Evolutionary conservation across 2,888 invertebrate species (phyloP), one percentile per base, ranked within the genome.

Genomic region (Chrysina gloriosa): DNA sequence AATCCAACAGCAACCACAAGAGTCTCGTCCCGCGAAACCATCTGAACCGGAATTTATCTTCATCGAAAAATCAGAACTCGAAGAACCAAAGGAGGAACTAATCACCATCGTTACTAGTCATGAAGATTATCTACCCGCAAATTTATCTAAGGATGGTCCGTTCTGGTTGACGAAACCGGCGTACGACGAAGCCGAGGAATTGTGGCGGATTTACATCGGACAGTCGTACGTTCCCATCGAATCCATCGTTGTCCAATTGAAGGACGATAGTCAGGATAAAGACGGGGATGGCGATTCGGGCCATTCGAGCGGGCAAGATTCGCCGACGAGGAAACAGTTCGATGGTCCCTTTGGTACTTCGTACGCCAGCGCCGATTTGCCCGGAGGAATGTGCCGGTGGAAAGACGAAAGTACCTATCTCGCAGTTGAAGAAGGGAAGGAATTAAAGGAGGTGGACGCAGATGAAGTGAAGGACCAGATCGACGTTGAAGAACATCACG

Each of bases 311-410:
- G 89, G 86, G 69, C 82, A 85, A 63, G 72, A 71, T 48, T 76
- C 76, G 4, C 75, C 74, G 9, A 70, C 71, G 25, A 47, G 31
- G 14, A 65, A 70, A 9, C 45, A 58, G 7, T 65, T 67, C 45
- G 67, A 64, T 42, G 34, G 61, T 25, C 74, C 77, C 19, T 87
- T 86, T 52, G 84, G 84, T 34, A 89, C 91, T 9, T 88, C 89
- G 77, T 89, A 88, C 76, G 86, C 90, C 76, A 88, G 90, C 54
- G 89, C 91, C 78, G 91, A 92, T 82, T 84, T 93, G 72, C 93
- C 93, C 3, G 92, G 92, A 70, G 93, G 93, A 65, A 88, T 93
- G 75, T 92, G 92, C 81, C 90, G 91, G 79, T 93, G 93, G 93
- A 89, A 89, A 80, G 93, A 92, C 79, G 88, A 92, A 79, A 93